phyloP scores from a whole-genome alignment of 2,888 invertebrate genomes.

The Phrixothrix hirtus region DNA sequence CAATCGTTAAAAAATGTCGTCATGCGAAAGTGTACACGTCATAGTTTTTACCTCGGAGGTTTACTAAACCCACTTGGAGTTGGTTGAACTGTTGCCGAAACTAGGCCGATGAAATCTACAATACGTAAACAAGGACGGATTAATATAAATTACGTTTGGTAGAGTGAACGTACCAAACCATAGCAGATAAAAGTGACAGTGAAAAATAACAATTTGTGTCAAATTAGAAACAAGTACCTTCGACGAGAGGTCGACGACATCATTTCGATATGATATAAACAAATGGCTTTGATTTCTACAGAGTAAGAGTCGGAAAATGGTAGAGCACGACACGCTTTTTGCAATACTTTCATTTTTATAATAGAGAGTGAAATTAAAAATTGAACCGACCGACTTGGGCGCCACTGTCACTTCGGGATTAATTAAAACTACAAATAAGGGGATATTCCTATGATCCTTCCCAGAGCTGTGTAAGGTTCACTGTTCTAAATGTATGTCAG shows the following conservation, averaged over 20 bases:
- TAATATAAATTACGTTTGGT: conserved; percentile 6
- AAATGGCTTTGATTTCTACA: conserved; percentile 28
- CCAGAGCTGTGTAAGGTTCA: conserved; percentile 44
- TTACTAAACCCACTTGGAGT: conserved; percentile 44
- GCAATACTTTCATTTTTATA: conserved; percentile 34
- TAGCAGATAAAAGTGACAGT: conserved; percentile 38
- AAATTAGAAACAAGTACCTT: conserved; percentile 37
- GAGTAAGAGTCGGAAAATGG: conserved; percentile 26
- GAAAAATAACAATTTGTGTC: conserved; percentile 37
- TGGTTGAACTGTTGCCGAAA: conserved; percentile 47
- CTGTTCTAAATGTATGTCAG: conserved; percentile 55
- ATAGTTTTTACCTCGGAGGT: conserved; percentile 37
- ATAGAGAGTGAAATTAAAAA: conserved; percentile 31
- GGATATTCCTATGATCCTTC: conserved; percentile 9
- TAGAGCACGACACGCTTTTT: conserved; percentile 25
- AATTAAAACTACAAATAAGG: neutral
- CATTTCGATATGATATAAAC: conserved; percentile 27
- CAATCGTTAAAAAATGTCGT: conserved; percentile 37
- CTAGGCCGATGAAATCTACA: conserved; percentile 45
- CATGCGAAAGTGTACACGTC: conserved; percentile 44
- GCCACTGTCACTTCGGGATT: neutral
- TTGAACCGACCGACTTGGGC: conserved; percentile 6
- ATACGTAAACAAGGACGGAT: conserved; percentile 30
- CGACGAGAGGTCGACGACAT: conserved; percentile 35
- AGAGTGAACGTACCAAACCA: conserved; percentile 13